Evolutionary conservation across 2,797 vertebrate genomes (phyloP).

Genomic region (Staurois parvus): DNA sequence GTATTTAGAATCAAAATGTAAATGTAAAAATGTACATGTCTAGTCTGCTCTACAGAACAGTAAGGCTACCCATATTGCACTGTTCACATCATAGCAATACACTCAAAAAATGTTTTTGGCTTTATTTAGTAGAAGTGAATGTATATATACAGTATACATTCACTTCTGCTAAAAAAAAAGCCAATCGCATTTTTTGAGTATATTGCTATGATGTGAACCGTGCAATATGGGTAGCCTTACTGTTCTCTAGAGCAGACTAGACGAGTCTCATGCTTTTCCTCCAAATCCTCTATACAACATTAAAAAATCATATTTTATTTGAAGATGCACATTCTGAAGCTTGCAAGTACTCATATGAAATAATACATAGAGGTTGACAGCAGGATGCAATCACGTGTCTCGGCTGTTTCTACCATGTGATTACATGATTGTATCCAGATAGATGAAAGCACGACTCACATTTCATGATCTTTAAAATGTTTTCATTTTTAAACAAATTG

Average conservation of each 20-base stretch:
- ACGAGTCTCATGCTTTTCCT: constrained; percentile 31
- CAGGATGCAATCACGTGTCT: constrained; percentile 7
- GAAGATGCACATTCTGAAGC: constrained; percentile 7
- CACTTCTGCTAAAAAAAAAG: background rate
- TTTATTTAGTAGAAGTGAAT: background rate
- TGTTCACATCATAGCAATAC: background rate
- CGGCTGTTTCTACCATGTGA: constrained; percentile 17
- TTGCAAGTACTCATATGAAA: constrained; percentile 50
- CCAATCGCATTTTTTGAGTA: background rate
- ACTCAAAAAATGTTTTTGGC: background rate
- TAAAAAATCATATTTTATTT: constrained; percentile 63
- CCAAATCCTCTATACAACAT: constrained; percentile 52
- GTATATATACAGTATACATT: background rate
- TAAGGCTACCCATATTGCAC: background rate
- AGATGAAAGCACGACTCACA: constrained; percentile 27
- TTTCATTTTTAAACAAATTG: constrained; percentile 56
- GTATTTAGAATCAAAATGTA: background rate
- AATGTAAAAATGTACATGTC: background rate
- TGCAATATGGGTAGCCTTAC: background rate
- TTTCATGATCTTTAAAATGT: constrained; percentile 51
- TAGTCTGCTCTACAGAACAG: constrained; percentile 17
- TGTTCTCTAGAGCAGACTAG: constrained; percentile 19
- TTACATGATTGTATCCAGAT: constrained; percentile 53
- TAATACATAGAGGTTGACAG: constrained; percentile 24
- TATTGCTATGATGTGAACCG: background rate